Evolutionary conservation across 1,140 invertebrate species (phyloP).

Genomic region (Armadillidium nasatum): DNA sequence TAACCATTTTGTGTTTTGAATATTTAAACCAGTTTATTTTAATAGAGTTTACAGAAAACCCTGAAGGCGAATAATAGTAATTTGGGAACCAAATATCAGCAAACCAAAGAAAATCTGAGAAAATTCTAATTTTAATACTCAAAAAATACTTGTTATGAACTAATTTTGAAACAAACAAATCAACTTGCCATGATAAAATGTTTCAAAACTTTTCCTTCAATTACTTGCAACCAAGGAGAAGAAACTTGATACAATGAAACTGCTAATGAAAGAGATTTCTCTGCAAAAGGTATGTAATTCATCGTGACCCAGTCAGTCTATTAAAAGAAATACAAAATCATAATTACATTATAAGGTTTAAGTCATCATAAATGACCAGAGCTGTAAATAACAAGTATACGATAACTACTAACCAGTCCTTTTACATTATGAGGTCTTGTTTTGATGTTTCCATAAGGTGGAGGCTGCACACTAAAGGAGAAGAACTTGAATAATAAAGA

Average conservation of each 20-base stretch:
- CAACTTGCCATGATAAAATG: slow-evolving; percentile 63
- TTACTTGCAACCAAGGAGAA: slow-evolving; percentile 65
- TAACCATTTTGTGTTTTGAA: no score
- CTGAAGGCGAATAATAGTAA: no score
- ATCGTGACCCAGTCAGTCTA: slow-evolving; percentile 71
- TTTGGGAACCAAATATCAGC: no score
- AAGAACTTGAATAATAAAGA: slow-evolving; percentile 52
- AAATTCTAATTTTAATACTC: no score
- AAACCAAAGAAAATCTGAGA: no score
- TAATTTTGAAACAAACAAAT: neutral
- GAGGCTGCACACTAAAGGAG: slow-evolving; percentile 50
- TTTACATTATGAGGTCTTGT: slow-evolving; percentile 41
- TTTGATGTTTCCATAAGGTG: slow-evolving; percentile 43
- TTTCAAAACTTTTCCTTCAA: slow-evolving; percentile 69
- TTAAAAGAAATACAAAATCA: slow-evolving; percentile 37
- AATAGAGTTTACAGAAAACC: no score
- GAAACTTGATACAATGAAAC: slow-evolving; percentile 77
- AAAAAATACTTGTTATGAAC: no score
- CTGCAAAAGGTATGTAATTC: slow-evolving; percentile 84
- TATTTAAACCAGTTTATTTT: no score
- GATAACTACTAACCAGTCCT: slow-evolving; percentile 9
- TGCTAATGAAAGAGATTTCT: slow-evolving; percentile 73
- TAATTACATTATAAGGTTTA: no score
- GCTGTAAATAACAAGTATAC: no score
- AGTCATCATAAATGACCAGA: no score